These are phyloP conservation scores for Toxotes jaculatrix DNA, from an alignment of 2,113 vertebrate genomes.

Conservation along the genomic window DNA sequence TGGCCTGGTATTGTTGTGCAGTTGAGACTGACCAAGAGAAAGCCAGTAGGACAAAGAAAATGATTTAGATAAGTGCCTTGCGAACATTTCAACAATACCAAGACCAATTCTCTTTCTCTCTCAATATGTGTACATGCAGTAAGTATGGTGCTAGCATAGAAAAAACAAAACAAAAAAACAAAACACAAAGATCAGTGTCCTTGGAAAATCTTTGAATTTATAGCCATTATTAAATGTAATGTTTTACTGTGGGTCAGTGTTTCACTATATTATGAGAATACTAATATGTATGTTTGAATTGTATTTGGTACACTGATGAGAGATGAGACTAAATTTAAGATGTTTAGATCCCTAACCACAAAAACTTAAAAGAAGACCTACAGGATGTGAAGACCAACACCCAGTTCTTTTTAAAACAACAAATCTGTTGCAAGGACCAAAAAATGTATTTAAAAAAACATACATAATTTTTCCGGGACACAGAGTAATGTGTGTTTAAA, in stretches of 20 bases:
- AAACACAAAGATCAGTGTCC: conserved; percentile 43
- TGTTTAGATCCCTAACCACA: background rate
- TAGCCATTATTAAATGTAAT: conserved; percentile 64
- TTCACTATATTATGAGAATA: conserved; percentile 42
- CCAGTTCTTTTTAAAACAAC: conserved; percentile 5
- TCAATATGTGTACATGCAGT: conserved; percentile 90
- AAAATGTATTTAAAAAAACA: background rate
- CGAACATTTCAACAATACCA: conserved; percentile 91
- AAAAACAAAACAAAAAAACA: conserved; percentile 7
- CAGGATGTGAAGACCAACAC: background rate
- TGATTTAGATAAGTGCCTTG: conserved; percentile 94
- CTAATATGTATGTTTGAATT: conserved; percentile 36
- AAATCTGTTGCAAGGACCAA: conserved; percentile 51
- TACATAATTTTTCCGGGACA: conserved; percentile 50
- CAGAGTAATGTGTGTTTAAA: conserved; percentile 54
- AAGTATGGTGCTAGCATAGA: conserved; percentile 88
- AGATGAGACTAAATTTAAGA: conserved; percentile 7
- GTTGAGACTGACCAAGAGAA: conserved; percentile 61
- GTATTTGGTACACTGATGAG: conserved; percentile 27
- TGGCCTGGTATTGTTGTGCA: conserved; percentile 62
- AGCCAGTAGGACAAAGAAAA: conserved; percentile 54
- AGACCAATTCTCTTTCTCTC: conserved; percentile 84
- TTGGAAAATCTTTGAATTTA: conserved; percentile 54
- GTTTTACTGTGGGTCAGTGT: conserved; percentile 61
- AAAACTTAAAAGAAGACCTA: background rate